These are phyloP conservation scores for Aromia moschata DNA, from an alignment of 2,888 invertebrate genomes.

Conservation along the genomic window DNA sequence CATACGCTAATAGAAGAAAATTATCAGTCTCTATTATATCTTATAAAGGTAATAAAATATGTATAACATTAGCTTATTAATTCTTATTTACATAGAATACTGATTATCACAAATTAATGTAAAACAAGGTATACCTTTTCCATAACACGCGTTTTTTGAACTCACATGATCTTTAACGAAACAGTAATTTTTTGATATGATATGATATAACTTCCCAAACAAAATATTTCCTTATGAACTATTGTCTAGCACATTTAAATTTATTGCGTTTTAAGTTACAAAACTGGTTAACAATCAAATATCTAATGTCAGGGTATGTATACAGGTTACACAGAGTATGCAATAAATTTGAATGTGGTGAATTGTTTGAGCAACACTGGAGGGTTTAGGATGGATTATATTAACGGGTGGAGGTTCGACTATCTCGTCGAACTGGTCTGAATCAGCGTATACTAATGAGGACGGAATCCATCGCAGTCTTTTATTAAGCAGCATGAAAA, in stretches of 20 bases:
- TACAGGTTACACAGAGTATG: constrained; percentile 39
- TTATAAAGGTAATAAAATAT: constrained; percentile 54
- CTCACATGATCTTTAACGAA: constrained; percentile 29
- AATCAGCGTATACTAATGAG: constrained; percentile 70
- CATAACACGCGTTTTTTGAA: constrained; percentile 29
- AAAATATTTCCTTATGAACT: constrained; percentile 28
- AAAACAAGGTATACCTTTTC: constrained; percentile 37
- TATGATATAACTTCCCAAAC: constrained; percentile 32
- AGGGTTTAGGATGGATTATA: constrained; percentile 74
- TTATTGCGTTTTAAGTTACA: constrained; percentile 35
- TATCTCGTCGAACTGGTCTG: constrained; percentile 72
- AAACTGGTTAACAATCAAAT: constrained; percentile 34
- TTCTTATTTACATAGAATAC: constrained; percentile 50
- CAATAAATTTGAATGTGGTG: constrained; percentile 42
- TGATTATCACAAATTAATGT: constrained; percentile 50
- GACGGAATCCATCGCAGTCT: constrained; percentile 73
- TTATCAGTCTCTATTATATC: constrained; percentile 58
- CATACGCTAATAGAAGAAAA: constrained; percentile 56
- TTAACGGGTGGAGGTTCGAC: constrained; percentile 76
- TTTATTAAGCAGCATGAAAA: constrained; percentile 47
- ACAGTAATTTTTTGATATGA: constrained; percentile 43
- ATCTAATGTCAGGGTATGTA: constrained; percentile 32
- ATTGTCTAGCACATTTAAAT: constrained; percentile 47
- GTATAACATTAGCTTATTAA: constrained; percentile 47
- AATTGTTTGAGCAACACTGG: constrained; percentile 55